Conservation (phyloP, 2,113 vertebrate species). For the Vicugna pacos region DNA sequence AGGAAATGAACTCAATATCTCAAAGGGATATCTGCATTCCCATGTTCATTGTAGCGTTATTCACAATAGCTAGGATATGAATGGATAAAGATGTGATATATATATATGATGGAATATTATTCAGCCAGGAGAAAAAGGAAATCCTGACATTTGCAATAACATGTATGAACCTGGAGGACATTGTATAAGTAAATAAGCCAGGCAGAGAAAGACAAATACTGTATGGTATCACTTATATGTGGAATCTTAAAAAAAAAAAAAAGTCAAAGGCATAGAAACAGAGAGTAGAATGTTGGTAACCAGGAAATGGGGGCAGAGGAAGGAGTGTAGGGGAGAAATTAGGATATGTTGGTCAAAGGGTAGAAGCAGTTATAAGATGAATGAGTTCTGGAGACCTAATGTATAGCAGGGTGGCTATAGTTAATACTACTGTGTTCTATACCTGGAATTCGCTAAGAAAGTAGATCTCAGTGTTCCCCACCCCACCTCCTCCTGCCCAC, state of each 20-base stretch:
- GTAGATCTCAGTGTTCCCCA: not conserved
- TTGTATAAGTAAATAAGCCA: not conserved
- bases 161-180: not conserved
- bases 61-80: not conserved
- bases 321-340: not conserved
- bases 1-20: not conserved
- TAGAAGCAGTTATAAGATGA: not conserved
- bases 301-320: not conserved
- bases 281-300: not conserved
- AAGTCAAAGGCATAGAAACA: not conserved
- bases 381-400: not conserved
- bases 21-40: not conserved
- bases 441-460: not conserved
- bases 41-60: not conserved
- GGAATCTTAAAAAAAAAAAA: not conserved
- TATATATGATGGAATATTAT: not conserved
- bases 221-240: not conserved
- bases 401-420: no score
- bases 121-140: not conserved
- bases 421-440: not conserved
- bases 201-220: not conserved
- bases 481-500: no score
- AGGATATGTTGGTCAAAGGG: not conserved
- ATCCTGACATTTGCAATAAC: not conserved
- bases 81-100: not conserved